phyloP scores from a whole-genome alignment of 2,888 invertebrate species.

The Leptarthrus brevirostris region DNA sequence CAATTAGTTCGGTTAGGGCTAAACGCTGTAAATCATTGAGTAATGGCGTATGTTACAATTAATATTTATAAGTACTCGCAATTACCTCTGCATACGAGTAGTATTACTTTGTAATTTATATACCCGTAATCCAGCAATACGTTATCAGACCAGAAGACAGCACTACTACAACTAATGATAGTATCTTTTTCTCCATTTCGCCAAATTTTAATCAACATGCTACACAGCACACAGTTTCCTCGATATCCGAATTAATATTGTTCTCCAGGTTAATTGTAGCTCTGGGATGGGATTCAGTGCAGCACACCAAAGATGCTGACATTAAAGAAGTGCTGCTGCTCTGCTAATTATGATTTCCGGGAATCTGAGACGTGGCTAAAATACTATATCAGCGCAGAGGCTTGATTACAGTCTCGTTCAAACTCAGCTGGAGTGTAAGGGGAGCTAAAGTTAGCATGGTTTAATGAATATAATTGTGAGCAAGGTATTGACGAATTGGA shows the following conservation, averaged over 20 bases:
- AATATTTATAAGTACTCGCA: conserved; percentile 20
- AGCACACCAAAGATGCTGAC: conserved; percentile 39
- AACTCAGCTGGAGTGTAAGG: neutral
- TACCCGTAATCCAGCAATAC: too few species aligned
- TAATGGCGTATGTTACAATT: conserved; percentile 22
- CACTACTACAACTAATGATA: neutral
- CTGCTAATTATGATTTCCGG: conserved; percentile 43
- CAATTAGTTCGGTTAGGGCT: neutral
- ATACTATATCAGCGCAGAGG: conserved; percentile 22
- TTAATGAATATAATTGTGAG: neutral
- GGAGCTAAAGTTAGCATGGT: conserved; percentile 1
- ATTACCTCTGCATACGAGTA: too few species aligned
- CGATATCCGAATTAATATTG: conserved; percentile 42
- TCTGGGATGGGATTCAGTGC: conserved; percentile 32
- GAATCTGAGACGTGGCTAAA: conserved; percentile 35
- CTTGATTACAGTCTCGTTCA: neutral
- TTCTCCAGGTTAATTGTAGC: conserved; percentile 43
- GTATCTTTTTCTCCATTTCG: conserved; percentile 22
- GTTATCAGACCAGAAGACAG: too few species aligned
- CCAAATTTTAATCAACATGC: conserved; percentile 39
- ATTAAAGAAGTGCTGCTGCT: conserved; percentile 40
- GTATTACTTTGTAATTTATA: too few species aligned
- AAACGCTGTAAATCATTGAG: conserved; percentile 13
- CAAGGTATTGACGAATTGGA: neutral
- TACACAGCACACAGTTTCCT: conserved; percentile 14